phyloP scores from a whole-genome alignment of 2,113 vertebrate genomes.

The Ursus arctos region DNA sequence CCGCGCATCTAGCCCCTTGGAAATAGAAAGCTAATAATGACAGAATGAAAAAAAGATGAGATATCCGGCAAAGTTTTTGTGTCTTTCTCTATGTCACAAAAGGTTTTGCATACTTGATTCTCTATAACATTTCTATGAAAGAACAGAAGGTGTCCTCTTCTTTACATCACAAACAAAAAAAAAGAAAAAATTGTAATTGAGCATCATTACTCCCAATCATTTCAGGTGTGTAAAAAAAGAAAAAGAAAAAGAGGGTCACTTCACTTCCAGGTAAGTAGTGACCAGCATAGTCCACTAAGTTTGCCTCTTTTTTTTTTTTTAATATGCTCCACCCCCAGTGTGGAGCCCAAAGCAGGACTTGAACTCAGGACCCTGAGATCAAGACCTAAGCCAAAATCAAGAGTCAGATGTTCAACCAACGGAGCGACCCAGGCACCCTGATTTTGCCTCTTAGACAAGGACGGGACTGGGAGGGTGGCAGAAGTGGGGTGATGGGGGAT shows the following conservation, averaged over 20 bases:
- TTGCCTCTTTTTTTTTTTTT: neutral
- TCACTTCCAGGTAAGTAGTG: neutral
- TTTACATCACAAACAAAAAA: neutral
- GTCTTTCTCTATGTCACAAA: neutral
- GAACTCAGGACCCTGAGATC: neutral
- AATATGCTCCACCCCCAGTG: neutral
- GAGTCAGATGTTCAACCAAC: neutral
- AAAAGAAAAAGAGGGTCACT: neutral
- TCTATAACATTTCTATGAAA: neutral
- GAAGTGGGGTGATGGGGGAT: accelerated
- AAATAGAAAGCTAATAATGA: neutral
- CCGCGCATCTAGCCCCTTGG: neutral
- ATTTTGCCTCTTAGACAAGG: neutral
- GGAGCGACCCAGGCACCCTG: too few species aligned
- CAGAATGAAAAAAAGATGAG: neutral
- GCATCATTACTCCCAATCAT: neutral
- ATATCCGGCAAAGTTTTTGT: neutral
- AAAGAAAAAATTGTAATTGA: neutral
- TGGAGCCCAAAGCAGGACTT: neutral
- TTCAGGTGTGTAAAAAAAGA: neutral
- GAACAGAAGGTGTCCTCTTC: neutral
- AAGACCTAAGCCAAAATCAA: neutral
- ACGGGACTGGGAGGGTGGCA: neutral
- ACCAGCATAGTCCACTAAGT: neutral
- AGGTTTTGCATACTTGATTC: neutral